Evolutionary conservation across 2,797 vertebrate genomes (phyloP).

Genomic region (Carduelis carduelis): DNA sequence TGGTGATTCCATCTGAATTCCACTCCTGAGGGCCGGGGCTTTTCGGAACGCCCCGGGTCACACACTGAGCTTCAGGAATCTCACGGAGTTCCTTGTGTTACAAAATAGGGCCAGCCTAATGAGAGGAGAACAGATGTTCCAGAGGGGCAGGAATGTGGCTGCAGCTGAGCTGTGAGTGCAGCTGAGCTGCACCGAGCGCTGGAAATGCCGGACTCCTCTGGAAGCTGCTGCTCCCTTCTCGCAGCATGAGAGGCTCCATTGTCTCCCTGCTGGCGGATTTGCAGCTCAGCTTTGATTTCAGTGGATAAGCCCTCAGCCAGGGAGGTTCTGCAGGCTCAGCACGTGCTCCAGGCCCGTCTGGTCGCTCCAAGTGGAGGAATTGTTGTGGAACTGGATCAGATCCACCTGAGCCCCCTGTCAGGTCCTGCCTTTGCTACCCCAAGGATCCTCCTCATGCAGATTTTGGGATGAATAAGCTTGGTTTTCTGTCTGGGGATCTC

Average conservation of each 20-base stretch:
- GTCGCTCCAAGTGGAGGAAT: neutral
- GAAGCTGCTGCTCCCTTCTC: neutral
- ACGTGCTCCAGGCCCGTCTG: neutral
- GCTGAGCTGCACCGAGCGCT: neutral
- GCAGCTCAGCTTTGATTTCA: slow-evolving; percentile 37
- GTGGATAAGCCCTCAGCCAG: neutral
- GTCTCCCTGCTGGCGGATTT: neutral
- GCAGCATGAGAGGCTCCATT: neutral
- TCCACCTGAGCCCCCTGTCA: fast-evolving
- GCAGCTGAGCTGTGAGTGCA: neutral
- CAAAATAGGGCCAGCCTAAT: neutral
- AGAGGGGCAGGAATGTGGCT: neutral
- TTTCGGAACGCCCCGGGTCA: neutral
- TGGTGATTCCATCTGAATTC: neutral
- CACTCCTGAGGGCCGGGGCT: neutral
- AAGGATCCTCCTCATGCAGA: neutral
- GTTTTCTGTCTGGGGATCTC: neutral
- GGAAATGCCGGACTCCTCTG: neutral
- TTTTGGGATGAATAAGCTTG: neutral
- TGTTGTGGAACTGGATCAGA: neutral
- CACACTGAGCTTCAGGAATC: neutral
- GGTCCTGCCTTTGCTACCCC: neutral
- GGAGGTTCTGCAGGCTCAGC: neutral
- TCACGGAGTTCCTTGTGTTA: slow-evolving; percentile 16
- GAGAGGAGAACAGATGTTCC: slow-evolving; percentile 36